phyloP scores from a whole-genome alignment of 2,888 invertebrate species.

The Cryptus armator region DNA sequence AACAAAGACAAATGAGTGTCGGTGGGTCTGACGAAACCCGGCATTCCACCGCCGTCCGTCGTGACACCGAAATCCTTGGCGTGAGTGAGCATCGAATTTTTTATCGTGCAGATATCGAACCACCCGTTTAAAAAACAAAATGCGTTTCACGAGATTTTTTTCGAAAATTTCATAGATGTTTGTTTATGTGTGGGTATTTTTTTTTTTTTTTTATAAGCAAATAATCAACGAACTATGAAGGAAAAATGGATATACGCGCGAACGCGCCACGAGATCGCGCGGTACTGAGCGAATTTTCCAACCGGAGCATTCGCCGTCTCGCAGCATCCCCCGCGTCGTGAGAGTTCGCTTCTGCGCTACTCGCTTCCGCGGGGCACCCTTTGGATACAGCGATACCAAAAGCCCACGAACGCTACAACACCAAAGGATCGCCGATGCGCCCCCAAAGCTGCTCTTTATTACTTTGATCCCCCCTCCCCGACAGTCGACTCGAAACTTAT shows the following conservation, averaged over 20 bases:
- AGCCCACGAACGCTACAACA: neutral
- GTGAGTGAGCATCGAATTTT: slow-evolving; percentile 71
- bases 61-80: slow-evolving; percentile 75
- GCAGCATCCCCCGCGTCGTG: slow-evolving; percentile 73
- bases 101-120: slow-evolving; percentile 4
- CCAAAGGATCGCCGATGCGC: slow-evolving; percentile 24
- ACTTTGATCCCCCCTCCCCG: slow-evolving; percentile 57
- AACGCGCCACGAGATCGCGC: slow-evolving; percentile 72
- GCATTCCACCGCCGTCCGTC: slow-evolving; percentile 71
- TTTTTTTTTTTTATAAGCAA: slow-evolving; percentile 5
- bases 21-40: slow-evolving; percentile 72
- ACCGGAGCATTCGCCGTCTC: slow-evolving; percentile 69
- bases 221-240: neutral
- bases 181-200: neutral
- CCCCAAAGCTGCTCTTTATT: slow-evolving; percentile 65
- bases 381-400: slow-evolving; percentile 23
- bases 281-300: slow-evolving; percentile 71
- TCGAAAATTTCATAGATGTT: neutral
- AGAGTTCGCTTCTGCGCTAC: slow-evolving; percentile 74
- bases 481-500: slow-evolving; percentile 53
- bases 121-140: neutral
- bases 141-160: neutral
- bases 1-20: slow-evolving; percentile 73
- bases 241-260: slow-evolving; percentile 60
- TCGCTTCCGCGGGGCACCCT: slow-evolving; percentile 41